These are phyloP conservation scores for Acromyrmex charruanus DNA, from an alignment of 1,140 invertebrate genomes.

Conservation along the genomic window DNA sequence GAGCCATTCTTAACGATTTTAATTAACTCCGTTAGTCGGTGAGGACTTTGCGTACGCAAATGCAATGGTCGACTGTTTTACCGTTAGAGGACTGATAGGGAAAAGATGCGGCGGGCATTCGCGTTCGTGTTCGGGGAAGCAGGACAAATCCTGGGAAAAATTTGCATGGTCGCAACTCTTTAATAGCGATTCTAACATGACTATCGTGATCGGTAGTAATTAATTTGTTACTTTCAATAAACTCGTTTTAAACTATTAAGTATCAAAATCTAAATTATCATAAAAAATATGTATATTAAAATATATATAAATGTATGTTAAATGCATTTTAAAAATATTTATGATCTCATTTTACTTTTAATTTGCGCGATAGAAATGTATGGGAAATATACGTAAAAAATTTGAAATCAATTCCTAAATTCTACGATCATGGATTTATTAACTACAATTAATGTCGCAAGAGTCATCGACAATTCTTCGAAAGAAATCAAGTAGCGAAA, in stretches of 20 bases:
- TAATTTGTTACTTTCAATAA: background rate
- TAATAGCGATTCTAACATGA: background rate
- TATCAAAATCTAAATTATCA: background rate
- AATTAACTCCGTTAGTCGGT: slow-evolving; percentile 77
- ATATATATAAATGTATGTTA: background rate
- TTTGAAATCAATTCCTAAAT: background rate
- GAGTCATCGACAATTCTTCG: no score
- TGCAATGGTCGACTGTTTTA: slow-evolving; percentile 65
- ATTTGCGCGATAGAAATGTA: background rate
- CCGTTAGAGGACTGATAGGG: slow-evolving; percentile 75
- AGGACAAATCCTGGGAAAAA: slow-evolving; percentile 62
- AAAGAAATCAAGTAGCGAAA: no score
- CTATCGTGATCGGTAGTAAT: background rate
- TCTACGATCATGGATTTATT: background rate
- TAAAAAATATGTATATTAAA: background rate
- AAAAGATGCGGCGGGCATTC: slow-evolving; percentile 66
- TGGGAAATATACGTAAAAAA: background rate
- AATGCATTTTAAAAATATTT: background rate
- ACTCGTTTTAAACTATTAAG: background rate
- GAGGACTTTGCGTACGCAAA: slow-evolving; percentile 72
- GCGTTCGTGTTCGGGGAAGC: slow-evolving; percentile 49
- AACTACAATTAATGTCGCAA: background rate
- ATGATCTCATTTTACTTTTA: background rate
- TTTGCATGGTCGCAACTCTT: slow-evolving; percentile 14
- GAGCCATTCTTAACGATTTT: slow-evolving; percentile 76